These are phyloP conservation scores for Rallus crepitans DNA, from an alignment of 2,797 vertebrate species.

Conservation along the genomic window DNA sequence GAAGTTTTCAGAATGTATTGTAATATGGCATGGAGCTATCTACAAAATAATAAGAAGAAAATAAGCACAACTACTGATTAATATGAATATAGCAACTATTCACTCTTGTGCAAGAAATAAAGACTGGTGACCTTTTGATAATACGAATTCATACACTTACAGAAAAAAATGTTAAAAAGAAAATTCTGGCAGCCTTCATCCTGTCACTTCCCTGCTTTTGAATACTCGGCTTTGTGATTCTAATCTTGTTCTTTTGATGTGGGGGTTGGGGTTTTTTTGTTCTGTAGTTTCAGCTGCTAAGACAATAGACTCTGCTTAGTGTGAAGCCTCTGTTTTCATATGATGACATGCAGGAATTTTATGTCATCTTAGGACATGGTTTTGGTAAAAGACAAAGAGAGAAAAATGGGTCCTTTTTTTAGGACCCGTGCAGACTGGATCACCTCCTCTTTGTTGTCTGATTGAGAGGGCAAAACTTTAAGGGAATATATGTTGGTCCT, in stretches of 20 bases:
- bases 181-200: constrained; percentile 33
- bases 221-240: constrained; percentile 41
- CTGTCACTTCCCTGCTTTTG: constrained; percentile 26
- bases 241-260: constrained; percentile 52
- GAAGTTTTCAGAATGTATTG: neutral
- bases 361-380: neutral
- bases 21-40: neutral
- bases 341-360: neutral
- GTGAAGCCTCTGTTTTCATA: constrained; percentile 5
- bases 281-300: constrained; percentile 61
- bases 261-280: neutral
- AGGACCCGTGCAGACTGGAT: neutral
- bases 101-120: neutral
- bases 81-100: neutral
- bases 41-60: constrained; percentile 14
- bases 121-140: neutral
- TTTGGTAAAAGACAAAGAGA: neutral
- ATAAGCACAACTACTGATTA: neutral
- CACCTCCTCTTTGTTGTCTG: neutral
- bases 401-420: neutral
- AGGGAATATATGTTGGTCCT: neutral
- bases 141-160: neutral
- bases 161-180: constrained; percentile 19
- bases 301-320: constrained; percentile 43
- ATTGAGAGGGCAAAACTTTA: neutral